phyloP scores from a whole-genome alignment of 2,113 vertebrate species.

The Elephas maximus region DNA sequence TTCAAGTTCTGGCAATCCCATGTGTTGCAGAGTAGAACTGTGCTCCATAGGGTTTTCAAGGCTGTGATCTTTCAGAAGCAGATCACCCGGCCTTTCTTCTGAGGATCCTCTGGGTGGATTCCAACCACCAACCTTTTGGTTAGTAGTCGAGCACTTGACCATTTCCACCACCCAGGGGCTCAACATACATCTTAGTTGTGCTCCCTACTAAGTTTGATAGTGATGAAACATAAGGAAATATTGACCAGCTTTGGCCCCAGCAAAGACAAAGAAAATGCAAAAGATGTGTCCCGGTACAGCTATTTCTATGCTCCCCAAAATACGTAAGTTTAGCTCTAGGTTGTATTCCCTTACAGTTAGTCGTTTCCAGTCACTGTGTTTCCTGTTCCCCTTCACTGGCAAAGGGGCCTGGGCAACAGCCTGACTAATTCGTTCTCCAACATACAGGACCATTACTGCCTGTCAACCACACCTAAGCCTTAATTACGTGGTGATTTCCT shows the following conservation, averaged over 20 bases:
- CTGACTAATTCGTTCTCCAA: slow-evolving; percentile 39
- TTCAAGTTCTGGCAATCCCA: background rate
- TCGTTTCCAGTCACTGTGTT: slow-evolving; percentile 29
- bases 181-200: background rate
- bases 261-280: background rate
- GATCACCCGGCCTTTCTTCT: background rate
- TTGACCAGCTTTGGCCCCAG: background rate
- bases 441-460: slow-evolving; percentile 22
- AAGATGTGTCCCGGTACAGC: background rate
- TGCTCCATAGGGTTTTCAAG: background rate
- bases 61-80: background rate
- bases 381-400: slow-evolving; percentile 43
- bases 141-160: background rate
- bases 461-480: slow-evolving; percentile 71
- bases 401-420: slow-evolving; percentile 34
- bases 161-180: background rate
- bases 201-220: background rate
- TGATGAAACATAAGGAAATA: background rate
- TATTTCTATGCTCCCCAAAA: background rate
- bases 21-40: background rate
- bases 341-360: slow-evolving; percentile 35
- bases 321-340: background rate
- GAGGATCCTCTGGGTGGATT: background rate
- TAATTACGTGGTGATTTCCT: slow-evolving; percentile 66
- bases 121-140: background rate